These are phyloP conservation scores for Datnioides undecimradiatus DNA, from an alignment of 2,113 vertebrate genomes.

Conservation along the genomic window DNA sequence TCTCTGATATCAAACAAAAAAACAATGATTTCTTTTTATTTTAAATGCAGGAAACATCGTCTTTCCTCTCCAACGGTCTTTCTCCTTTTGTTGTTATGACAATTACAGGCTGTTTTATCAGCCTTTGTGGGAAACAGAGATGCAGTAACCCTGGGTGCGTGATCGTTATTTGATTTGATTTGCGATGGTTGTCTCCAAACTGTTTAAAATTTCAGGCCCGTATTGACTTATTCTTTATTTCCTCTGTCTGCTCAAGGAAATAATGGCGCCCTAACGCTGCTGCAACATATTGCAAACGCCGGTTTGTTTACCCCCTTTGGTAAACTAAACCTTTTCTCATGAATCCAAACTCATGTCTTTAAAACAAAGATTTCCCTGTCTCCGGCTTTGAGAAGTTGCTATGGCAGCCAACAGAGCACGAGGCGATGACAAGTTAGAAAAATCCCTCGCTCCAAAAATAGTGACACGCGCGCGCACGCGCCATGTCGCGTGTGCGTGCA, in stretches of 20 bases:
- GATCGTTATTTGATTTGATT: not conserved
- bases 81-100: conserved; percentile 2
- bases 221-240: not conserved
- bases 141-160: not conserved
- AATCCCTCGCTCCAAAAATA: conserved; percentile 33
- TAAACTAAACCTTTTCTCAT: not conserved
- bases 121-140: not conserved
- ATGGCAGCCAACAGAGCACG: conserved; percentile 27
- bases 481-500: no score
- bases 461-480: conserved; percentile 36
- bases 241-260: not conserved
- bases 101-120: not conserved
- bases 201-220: not conserved
- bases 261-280: not conserved
- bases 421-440: conserved; percentile 50
- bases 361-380: not conserved
- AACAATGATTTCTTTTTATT: not conserved
- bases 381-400: conserved; percentile 19
- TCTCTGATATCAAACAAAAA: not conserved
- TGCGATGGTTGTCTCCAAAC: not conserved
- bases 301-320: not conserved
- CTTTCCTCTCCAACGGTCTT: not conserved
- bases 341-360: not conserved
- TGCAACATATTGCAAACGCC: not conserved
- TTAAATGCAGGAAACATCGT: not conserved